Evolutionary conservation across 2,888 invertebrate genomes (phyloP).

Genomic region (Morpho deidamia): DNA sequence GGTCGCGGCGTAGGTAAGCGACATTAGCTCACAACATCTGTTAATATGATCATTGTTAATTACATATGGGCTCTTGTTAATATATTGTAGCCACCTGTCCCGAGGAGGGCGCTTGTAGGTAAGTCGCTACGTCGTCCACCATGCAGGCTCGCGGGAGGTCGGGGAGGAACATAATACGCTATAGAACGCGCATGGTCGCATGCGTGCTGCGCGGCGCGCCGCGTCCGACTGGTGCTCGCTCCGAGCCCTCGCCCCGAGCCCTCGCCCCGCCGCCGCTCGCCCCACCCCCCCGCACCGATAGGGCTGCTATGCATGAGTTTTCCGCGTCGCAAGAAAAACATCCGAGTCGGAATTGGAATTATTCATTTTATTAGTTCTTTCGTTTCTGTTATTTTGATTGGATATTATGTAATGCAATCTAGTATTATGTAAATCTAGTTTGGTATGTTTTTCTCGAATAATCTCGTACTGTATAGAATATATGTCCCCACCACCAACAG

Average conservation of each 20-base stretch:
- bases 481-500: too few relatives aligned
- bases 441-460: neutral
- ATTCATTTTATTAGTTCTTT: slow-evolving; percentile 2
- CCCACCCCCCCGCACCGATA: slow-evolving; percentile 43
- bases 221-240: slow-evolving; percentile 61
- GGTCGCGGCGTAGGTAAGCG: slow-evolving; percentile 67
- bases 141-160: slow-evolving; percentile 96
- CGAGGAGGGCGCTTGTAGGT: slow-evolving; percentile 96
- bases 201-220: slow-evolving; percentile 73
- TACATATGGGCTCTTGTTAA: slow-evolving; percentile 78
- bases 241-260: slow-evolving; percentile 23
- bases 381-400: slow-evolving; percentile 4
- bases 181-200: slow-evolving; percentile 68
- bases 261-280: slow-evolving; percentile 30
- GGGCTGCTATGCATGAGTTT: slow-evolving; percentile 51
- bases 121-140: slow-evolving; percentile 97
- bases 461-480: neutral
- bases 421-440: neutral
- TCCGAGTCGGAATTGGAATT: neutral
- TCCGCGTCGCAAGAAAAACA: slow-evolving; percentile 38
- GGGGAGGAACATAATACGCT: slow-evolving; percentile 91
- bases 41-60: slow-evolving; percentile 79
- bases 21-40: slow-evolving; percentile 77
- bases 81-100: slow-evolving; percentile 89
- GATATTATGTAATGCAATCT: neutral